These are phyloP conservation scores for Callipepla californica DNA, from an alignment of 2,113 vertebrate genomes.

Conservation along the genomic window DNA sequence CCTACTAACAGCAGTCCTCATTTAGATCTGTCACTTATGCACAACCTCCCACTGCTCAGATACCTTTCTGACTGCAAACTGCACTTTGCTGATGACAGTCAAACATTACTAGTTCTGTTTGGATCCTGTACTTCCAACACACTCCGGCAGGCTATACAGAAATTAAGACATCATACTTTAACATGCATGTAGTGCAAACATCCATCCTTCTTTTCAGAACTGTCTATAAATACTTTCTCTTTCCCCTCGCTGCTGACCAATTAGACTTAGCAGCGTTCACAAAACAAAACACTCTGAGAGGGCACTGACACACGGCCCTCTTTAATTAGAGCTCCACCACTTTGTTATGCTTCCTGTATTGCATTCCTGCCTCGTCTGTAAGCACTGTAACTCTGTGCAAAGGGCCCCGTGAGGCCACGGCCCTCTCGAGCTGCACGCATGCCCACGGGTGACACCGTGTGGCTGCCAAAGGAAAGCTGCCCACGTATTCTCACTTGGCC, in stretches of 20 bases:
- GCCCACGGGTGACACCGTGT: background rate
- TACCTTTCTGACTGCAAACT: background rate
- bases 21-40: background rate
- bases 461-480: background rate
- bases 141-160: background rate
- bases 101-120: background rate
- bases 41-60: background rate
- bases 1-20: background rate
- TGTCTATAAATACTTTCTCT: background rate
- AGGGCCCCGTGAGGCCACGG: background rate
- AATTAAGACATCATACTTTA: background rate
- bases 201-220: background rate
- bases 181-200: background rate
- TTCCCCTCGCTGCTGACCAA: background rate
- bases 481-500: background rate
- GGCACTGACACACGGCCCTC: background rate
- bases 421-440: fast-evolving
- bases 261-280: background rate
- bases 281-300: background rate
- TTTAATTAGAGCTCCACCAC: background rate
- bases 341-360: background rate
- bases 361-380: background rate
- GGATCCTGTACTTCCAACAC: background rate
- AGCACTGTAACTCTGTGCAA: background rate
- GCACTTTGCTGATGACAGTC: fast-evolving